Conservation (phyloP, 35 echinoderm and acorn worm genomes). For the Anneissia japonica region DNA sequence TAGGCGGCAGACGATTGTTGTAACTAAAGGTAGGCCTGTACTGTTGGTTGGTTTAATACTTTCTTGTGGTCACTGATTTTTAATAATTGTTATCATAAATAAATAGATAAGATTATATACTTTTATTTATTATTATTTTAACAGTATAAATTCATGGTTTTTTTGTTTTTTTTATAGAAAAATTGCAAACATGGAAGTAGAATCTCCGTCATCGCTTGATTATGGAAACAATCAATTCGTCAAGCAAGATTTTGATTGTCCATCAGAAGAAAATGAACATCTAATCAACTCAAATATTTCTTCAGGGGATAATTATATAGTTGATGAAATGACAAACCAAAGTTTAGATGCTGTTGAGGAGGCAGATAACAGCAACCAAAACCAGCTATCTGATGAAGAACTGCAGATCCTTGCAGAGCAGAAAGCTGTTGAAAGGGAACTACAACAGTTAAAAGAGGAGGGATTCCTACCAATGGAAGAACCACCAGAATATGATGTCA, state of each 20-base stretch:
- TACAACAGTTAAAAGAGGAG: conserved; percentile 5
- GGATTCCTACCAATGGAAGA: conserved; percentile 3
- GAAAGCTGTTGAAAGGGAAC: not conserved
- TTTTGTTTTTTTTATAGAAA: too few species aligned
- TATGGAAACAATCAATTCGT: not conserved
- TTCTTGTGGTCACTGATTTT: too few species aligned
- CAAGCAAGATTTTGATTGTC: not conserved
- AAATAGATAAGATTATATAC: too few species aligned
- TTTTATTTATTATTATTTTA: too few species aligned
- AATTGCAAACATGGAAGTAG: not conserved
- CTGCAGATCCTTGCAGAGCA: not conserved
- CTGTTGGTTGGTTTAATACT: too few species aligned
- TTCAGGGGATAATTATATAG: not conserved
- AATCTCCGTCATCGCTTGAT: not conserved
- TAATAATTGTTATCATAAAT: too few species aligned
- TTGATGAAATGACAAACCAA: not conserved
- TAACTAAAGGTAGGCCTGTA: too few species aligned
- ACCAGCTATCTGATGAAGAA: not conserved
- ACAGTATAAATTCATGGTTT: too few species aligned
- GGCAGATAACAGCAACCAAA: not conserved
- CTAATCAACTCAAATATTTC: not conserved
- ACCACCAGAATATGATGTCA: conserved; percentile 9
- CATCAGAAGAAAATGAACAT: not conserved
- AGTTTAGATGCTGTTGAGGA: not conserved
- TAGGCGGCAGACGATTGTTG: too few species aligned